Conservation (phyloP, 2,113 vertebrate genomes). For the Hippoglossus stenolepis region DNA sequence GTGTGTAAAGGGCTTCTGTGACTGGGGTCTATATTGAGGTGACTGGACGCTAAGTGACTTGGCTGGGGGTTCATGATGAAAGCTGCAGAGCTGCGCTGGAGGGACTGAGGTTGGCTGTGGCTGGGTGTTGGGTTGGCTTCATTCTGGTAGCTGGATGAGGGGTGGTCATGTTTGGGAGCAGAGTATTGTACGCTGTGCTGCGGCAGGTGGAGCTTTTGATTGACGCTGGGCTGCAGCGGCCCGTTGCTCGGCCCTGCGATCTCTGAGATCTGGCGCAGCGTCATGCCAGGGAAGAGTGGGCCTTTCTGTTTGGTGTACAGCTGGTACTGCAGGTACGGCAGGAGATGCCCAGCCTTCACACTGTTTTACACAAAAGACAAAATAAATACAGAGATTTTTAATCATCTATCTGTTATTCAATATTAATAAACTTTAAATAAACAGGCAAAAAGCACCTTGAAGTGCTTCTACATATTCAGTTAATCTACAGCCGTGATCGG, state of each 20-base stretch:
- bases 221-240: constrained; percentile 34
- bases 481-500: background rate
- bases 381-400: background rate
- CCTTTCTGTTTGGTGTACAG: constrained; percentile 93
- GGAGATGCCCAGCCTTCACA: constrained; percentile 91
- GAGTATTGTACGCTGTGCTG: constrained; percentile 38
- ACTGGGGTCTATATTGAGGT: constrained; percentile 38
- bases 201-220: constrained; percentile 47
- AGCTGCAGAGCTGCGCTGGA: constrained; percentile 41
- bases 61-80: constrained; percentile 20
- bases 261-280: constrained; percentile 82
- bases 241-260: constrained; percentile 83
- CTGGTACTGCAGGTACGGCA: constrained; percentile 92
- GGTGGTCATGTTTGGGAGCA: constrained; percentile 30
- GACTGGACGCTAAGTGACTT: constrained; percentile 20
- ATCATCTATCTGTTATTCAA: no score
- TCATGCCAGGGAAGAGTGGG: constrained; percentile 85
- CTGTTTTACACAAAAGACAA: constrained; percentile 73
- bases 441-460: no score
- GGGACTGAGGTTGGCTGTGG: constrained; percentile 44
- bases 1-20: constrained; percentile 31
- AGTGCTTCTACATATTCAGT: no score
- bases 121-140: constrained; percentile 20
- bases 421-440: no score
- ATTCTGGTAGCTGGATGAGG: constrained; percentile 30